phyloP scores from a whole-genome alignment of 2,888 invertebrate species.

The Agrilus biguttatus region DNA sequence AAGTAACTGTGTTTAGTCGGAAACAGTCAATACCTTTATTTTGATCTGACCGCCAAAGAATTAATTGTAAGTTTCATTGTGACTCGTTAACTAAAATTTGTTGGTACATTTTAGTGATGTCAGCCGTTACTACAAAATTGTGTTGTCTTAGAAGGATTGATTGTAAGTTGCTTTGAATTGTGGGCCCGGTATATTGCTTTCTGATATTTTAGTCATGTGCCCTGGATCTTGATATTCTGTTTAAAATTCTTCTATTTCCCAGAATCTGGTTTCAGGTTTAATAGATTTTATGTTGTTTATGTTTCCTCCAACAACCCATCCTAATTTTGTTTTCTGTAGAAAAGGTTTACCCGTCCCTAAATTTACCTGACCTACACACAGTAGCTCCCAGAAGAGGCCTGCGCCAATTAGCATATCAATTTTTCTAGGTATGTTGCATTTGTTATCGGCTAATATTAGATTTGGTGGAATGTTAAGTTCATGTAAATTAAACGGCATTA shows the following conservation, averaged over 20 bases:
- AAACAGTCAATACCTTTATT: constrained; percentile 6
- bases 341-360: not conserved
- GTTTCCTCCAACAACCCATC: not conserved
- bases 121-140: constrained; percentile 13
- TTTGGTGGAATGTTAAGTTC: constrained; percentile 3
- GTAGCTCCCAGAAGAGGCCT: constrained; percentile 4
- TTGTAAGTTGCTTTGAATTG: constrained; percentile 14
- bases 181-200: constrained; percentile 9
- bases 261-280: constrained; percentile 4
- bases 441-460: constrained; percentile 4
- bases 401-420: constrained; percentile 6
- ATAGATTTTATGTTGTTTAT: not conserved
- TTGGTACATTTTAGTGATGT: constrained; percentile 17
- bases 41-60: constrained; percentile 11
- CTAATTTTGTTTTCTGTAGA: constrained; percentile 5
- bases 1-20: constrained; percentile 11
- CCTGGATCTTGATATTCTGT: constrained; percentile 11
- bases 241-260: constrained; percentile 9
- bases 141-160: constrained; percentile 13
- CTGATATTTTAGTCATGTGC: constrained; percentile 11
- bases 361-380: constrained; percentile 4
- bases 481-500: not conserved
- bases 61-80: constrained; percentile 12
- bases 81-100: constrained; percentile 13
- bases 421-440: not conserved